A percentile compares a stretch with the other conserved stretches of the same genome.
Conservation (phyloP, 2,797 vertebrate species). For the Spheniscus humboldti region DNA sequence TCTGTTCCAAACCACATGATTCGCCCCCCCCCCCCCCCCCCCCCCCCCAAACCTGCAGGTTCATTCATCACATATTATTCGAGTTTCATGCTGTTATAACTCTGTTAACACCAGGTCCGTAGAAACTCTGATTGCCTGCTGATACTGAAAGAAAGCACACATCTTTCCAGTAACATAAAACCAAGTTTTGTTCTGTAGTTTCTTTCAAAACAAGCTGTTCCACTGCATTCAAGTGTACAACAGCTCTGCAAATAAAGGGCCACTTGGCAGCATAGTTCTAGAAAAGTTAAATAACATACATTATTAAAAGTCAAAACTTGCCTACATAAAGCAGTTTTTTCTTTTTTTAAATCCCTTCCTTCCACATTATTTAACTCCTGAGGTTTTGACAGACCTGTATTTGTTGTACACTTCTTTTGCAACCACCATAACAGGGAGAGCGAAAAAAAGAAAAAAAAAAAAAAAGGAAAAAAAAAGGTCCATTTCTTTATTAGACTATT, state of each 20-base stretch:
- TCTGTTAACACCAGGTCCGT: conserved; percentile 26
- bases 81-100: not conserved
- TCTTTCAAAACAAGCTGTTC: conserved; percentile 9
- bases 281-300: not conserved
- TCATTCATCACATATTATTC: not conserved
- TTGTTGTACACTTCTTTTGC: not conserved
- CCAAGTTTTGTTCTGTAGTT: not conserved
- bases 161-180: conserved; percentile 27
- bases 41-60: not conserved
- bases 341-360: not conserved
- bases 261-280: not conserved
- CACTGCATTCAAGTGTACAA: not conserved
- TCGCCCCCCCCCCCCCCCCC: no score
- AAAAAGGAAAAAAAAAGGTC: not conserved
- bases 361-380: not conserved
- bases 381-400: not conserved
- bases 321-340: not conserved
- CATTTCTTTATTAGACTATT: not conserved
- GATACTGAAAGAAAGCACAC: conserved; percentile 1
- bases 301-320: not conserved
- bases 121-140: not conserved
- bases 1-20: not conserved
- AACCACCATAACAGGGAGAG: not conserved
- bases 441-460: not conserved
- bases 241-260: not conserved